Evolutionary conservation across 2,888 invertebrate genomes (phyloP), one percentile per base, ranked within the genome.

Genomic region (Nephrotoma guestfalica): DNA sequence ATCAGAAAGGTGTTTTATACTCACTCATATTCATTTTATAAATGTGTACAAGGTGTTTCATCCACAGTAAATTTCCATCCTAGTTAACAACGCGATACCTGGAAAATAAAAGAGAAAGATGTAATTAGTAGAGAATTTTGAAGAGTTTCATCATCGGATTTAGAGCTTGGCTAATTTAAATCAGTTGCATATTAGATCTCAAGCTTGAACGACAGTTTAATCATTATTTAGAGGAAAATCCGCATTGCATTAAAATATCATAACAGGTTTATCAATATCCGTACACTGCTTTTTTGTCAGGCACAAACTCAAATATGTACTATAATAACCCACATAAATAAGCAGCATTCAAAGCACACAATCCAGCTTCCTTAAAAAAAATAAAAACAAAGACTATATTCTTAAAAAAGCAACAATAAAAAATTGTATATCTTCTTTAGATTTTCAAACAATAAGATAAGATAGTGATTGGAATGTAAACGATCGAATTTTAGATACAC

Each of bases 381-480:
- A 71, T 57, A 57, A 57, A 57, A 57, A 57, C 51, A 57, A 57
- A 57, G 15, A 57, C 15, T 57, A 1, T 57, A 15, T 57, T 4
- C 51, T 15, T 57, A 57, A 57, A 57, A 51, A 57, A 57, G 15
- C 15, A 71, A 71, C 30, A 71, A 71, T 30, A 71, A n/a, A 51
- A 51, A 30, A 30, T 30, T 11, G 30, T 51, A 51, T n/a, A 51
- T 71, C 71, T 71, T 18, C 30, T 71, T 71, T 71, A 71, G 18
- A 71, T 71, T 71, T 30, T 71, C 71, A 41, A 15, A 84, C 84
- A 84, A 84, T 41, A 84, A 84, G 84, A 84, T 41, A 42, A 84
- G 42, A 84, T 84, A 84, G 84, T 84, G 84, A 84, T 84, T 84
- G 84, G 84, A 84, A 84, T 84, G 84, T 84, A 84, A 84, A 84